Evolutionary conservation across 2,113 vertebrate genomes (phyloP).

Genomic region (Noturus placidus): DNA sequence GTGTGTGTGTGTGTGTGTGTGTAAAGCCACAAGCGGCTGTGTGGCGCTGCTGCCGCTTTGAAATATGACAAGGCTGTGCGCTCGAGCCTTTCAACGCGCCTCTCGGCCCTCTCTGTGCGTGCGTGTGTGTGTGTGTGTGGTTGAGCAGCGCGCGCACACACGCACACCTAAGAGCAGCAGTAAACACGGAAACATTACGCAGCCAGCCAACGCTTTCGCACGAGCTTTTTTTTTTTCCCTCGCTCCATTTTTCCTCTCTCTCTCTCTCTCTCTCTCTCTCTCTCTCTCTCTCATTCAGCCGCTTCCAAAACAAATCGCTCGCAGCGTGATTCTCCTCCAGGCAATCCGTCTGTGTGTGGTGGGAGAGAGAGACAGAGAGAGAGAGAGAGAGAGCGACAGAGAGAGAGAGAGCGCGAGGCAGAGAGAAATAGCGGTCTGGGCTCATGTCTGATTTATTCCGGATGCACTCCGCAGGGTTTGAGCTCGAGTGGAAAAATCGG

Average conservation of each 20-base stretch:
- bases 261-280: conserved; percentile 3
- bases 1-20: conserved; percentile 43
- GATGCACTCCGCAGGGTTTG: conserved; percentile 26
- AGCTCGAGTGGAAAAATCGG: conserved; percentile 39
- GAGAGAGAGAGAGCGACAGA: neutral
- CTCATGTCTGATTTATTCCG: conserved; percentile 38
- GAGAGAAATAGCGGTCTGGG: neutral
- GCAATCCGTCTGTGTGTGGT: conserved; percentile 23
- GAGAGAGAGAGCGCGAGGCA: no score
- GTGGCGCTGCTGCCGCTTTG: conserved; percentile 48
- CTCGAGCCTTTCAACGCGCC: conserved; percentile 54
- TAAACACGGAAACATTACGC: conserved; percentile 44
- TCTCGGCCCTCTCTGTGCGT: conserved; percentile 32
- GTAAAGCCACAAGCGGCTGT: conserved; percentile 54
- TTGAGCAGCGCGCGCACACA: conserved; percentile 31
- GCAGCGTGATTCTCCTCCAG: conserved; percentile 43
- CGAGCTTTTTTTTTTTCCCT: conserved; percentile 13
- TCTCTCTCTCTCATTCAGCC: conserved; percentile 35
- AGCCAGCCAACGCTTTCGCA: conserved; percentile 24
- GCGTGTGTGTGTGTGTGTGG: conserved; percentile 30
- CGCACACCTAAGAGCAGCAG: conserved; percentile 43
- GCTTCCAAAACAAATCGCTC: conserved; percentile 52
- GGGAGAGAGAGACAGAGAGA: neutral
- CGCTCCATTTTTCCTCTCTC: conserved; percentile 1
- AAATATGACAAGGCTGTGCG: conserved; percentile 55